Conservation (phyloP, 2,113 vertebrate genomes). For the Oriolus oriolus region DNA sequence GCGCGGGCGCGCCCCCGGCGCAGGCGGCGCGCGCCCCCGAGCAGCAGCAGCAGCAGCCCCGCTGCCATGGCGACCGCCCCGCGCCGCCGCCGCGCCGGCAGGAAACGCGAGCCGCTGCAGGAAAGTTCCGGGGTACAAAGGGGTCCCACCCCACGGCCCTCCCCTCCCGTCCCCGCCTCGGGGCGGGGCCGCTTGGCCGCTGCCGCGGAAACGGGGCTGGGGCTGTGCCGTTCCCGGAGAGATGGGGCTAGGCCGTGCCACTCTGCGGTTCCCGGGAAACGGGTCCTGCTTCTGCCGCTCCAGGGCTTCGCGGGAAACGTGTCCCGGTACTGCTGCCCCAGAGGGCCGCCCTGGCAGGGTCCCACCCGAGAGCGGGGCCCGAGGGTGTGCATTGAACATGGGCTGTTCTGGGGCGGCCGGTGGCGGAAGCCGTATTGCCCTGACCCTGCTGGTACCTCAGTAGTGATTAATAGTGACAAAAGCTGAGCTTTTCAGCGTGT, state of each 20-base stretch:
- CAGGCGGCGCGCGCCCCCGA: too few relatives aligned
- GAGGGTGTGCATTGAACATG: not conserved
- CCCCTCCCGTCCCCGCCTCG: not conserved
- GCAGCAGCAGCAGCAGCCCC: not conserved
- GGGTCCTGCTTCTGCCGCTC: not conserved
- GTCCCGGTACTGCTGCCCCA: not conserved
- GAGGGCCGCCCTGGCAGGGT: not conserved
- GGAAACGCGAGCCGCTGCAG: not conserved
- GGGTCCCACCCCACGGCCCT: not conserved
- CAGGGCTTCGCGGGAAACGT: not conserved
- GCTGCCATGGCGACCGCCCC: not conserved
- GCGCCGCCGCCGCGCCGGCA: not conserved
- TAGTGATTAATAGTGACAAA: not conserved
- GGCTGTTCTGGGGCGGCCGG: not conserved
- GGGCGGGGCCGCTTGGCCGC: not conserved
- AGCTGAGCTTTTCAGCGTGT: not conserved
- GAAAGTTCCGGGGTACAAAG: constrained; percentile 32
- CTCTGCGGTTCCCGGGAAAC: too few relatives aligned
- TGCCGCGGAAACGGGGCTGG: not conserved
- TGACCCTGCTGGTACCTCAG: not conserved
- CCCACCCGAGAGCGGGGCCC: not conserved
- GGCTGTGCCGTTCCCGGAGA: not conserved
- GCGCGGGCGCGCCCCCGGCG: too few relatives aligned
- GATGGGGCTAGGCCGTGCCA: accelerated
- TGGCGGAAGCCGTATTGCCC: not conserved